A percentile compares a stretch with the other conserved stretches of the same genome.
Conservation (phyloP, 2,888 invertebrate genomes). For the Nephrotoma flavescens region DNA sequence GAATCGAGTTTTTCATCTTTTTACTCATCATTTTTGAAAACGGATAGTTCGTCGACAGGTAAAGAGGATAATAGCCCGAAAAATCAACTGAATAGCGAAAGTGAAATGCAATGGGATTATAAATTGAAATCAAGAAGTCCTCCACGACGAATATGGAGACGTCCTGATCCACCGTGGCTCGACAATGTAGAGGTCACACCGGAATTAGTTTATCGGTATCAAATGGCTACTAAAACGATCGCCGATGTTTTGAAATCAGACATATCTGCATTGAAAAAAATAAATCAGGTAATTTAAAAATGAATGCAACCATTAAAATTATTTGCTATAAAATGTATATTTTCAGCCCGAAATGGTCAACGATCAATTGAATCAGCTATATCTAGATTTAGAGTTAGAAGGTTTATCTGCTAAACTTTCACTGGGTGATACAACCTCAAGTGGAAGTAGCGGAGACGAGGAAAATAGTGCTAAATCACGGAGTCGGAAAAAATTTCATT, state of each 20-base stretch:
- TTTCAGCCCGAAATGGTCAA: conserved; percentile 42
- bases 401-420: conserved; percentile 35
- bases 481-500: conserved; percentile 18
- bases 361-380: conserved; percentile 46
- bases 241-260: conserved; percentile 43
- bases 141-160: conserved; percentile 7
- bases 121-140: background rate
- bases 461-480: conserved; percentile 15
- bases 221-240: conserved; percentile 37
- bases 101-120: conserved; percentile 10
- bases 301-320: background rate
- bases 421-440: conserved; percentile 35
- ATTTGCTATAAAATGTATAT: conserved; percentile 7
- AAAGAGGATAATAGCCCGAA: background rate
- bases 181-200: conserved; percentile 41
- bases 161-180: conserved; percentile 42
- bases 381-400: conserved; percentile 41
- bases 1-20: conserved; percentile 53
- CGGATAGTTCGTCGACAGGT: conserved; percentile 32
- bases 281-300: conserved; percentile 33
- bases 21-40: conserved; percentile 55
- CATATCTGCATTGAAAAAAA: conserved; percentile 34
- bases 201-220: conserved; percentile 44
- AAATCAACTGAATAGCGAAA: background rate
- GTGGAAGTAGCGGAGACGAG: conserved; percentile 27